Base-by-base conservation (phyloP, 1,140 invertebrate genomes). In the Limonius californicus region DNA sequence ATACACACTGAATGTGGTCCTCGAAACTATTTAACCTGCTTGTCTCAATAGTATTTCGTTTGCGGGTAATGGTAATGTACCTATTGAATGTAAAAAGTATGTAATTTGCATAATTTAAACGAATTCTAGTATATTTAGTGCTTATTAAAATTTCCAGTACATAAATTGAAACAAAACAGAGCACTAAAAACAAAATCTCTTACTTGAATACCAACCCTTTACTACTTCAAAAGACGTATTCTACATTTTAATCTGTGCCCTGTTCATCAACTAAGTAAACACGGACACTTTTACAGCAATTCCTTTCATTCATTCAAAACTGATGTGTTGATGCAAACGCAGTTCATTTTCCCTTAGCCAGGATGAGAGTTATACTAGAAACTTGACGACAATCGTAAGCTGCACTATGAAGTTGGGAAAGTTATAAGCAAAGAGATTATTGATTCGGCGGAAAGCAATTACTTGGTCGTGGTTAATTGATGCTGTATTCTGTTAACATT, bases 191-290 rank as follows among this genome's bases (percentile, higher is more conserved):
- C 3, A 27, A 27, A 27, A 27, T 27, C 23, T 9, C 23, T 27
- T 3, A 3, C 9, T 27, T 63, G 50, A 63, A 58, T 63, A 59
- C 47, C 57, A 53, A 42, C 62, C 59, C 47, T 63, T 62, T 8
- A 55, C 11, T 21, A 59, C 59, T 59, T 63, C 55, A 59, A 63
- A 59, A 59, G 62, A 53, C 32, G 50, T 55, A 59, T 63, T 63
- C 57, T 58, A 16, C 14, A 39, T 59, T 63, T 63, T 59, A 63
- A 59, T 63, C 62, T 32, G 20, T 63, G 35, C 50, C 23, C 27
- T 54, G 56, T 53, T 63, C 62, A 63, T 62, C 62, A 63, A 63
- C 56, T 59, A 63, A 63, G 62, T 59, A 63, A 63, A 63, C 62
- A 63, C 11, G 57, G 21, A 58, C 62, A 59, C 55, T 59, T 63